These are phyloP conservation scores for Hoplodrina blanda DNA, from an alignment of 2,888 invertebrate genomes.

Conservation along the genomic window DNA sequence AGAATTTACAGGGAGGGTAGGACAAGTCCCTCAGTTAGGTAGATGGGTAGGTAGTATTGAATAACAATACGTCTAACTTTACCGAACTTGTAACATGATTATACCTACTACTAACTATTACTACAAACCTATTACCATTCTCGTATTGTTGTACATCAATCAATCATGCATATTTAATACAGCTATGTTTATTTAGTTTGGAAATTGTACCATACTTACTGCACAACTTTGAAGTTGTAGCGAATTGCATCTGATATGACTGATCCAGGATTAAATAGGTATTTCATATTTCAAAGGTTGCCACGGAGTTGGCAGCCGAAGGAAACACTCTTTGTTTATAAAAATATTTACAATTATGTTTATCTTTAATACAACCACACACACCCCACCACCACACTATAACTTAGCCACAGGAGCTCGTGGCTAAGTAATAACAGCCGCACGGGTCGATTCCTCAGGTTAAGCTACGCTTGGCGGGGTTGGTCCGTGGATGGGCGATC, in stretches of 20 bases:
- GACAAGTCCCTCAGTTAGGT: neutral
- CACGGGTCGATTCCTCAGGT: no score
- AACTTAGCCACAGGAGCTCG: no score
- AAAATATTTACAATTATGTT: slow-evolving; percentile 28
- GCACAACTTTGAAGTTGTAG: slow-evolving; percentile 41
- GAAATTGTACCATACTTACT: slow-evolving; percentile 33
- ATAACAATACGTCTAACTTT: neutral
- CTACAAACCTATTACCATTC: slow-evolving; percentile 6
- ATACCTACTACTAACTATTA: slow-evolving; percentile 1
- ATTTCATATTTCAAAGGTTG: slow-evolving; percentile 56
- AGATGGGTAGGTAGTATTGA: neutral
- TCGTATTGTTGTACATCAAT: slow-evolving; percentile 26
- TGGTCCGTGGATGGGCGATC: no score
- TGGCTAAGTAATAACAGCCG: no score
- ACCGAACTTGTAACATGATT: neutral
- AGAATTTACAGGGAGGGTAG: no score
- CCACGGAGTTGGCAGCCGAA: slow-evolving; percentile 35
- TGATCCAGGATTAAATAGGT: slow-evolving; percentile 47
- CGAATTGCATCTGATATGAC: slow-evolving; percentile 57
- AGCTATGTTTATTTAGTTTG: slow-evolving; percentile 51
- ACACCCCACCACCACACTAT: no score
- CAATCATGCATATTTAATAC: slow-evolving; percentile 31
- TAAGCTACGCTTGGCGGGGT: no score
- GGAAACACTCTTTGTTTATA: slow-evolving; percentile 25
- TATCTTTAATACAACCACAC: slow-evolving; percentile 6